Evolutionary conservation across 2,888 invertebrate species (phyloP).

Genomic region (Lepidochitona cinerea): DNA sequence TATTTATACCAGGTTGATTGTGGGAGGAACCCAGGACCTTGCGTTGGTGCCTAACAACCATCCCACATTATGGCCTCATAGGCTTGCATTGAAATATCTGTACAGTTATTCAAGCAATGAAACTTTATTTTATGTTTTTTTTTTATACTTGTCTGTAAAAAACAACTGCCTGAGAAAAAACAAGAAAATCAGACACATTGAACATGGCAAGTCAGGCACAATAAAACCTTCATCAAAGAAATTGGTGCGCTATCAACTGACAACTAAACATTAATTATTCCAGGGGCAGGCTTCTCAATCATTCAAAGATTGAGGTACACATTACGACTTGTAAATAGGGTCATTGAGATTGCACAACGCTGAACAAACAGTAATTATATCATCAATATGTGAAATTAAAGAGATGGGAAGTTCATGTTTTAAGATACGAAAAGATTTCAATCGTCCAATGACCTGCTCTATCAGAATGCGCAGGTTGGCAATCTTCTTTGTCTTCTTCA

Average conservation of each 20-base stretch:
- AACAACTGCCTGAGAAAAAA: not conserved
- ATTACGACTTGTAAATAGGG: not conserved
- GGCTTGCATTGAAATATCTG: too few relatives aligned
- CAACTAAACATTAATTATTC: too few relatives aligned
- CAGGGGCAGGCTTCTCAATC: too few relatives aligned
- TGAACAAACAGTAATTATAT: constrained; percentile 30
- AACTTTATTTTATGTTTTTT: too few relatives aligned
- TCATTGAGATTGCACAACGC: not conserved
- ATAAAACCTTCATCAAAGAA: too few relatives aligned
- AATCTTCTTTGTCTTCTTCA: constrained; percentile 31
- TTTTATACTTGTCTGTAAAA: too few relatives aligned
- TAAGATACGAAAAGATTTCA: constrained; percentile 36
- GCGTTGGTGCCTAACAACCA: not conserved
- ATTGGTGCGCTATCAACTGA: too few relatives aligned
- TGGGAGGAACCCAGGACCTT: not conserved
- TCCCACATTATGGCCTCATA: not conserved
- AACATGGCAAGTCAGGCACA: not conserved
- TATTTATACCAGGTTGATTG: not conserved
- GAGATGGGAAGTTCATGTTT: constrained; percentile 28
- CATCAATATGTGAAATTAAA: constrained; percentile 30
- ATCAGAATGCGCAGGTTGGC: constrained; percentile 39
- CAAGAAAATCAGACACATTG: not conserved
- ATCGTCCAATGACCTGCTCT: constrained; percentile 34
- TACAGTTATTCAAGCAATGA: too few relatives aligned
- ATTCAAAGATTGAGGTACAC: too few relatives aligned